Base-by-base conservation (phyloP, 2,888 invertebrate species). In the Phyto melanocephala region DNA sequence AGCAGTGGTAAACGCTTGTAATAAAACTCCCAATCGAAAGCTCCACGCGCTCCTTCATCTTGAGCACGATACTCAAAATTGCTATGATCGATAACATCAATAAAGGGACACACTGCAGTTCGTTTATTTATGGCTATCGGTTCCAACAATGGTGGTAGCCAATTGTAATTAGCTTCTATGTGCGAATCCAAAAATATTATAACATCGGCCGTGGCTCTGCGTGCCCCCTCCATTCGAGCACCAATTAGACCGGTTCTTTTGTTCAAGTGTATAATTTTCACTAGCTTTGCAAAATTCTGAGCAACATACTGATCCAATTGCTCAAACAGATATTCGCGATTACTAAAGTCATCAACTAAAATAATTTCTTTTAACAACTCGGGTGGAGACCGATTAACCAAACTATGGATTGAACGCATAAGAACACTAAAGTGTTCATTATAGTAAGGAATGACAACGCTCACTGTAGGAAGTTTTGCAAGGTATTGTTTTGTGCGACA, bases 11-110 rank as follows among this genome's bases (percentile, higher is more conserved):
- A 92, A n/a, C 98, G 93, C 91, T 99, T 99, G 92, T 99, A 99
- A 92, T 95, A 98, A 88, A 99, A 94, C 90, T 98, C 96, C 99
- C 99, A 99, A 91, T 99, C 98, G 91, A 99, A 99, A 11, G 98
- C 98, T 0, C 99, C 96, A 3, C 97, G 92, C 0, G 97, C 97
- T 0, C 98, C 98, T 90, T 97, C 97, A 92, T 98, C 98, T 91
- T 99, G 98, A 0, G 98, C 95, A 65, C 96, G 93, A 90, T 98
- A 98, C 87, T 97, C 96, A 90, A 99, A 98, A 40, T 95, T 97
- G 87, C 97, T 97, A 90, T 94, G 92, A 0, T 97, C 97, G 68
- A 99, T 93, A n/a, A 99, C 98, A 92, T 99, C 99, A 82, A 99
- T 99, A 89, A 97, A 98, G 0, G 99, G 99, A 89, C 99, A 99